Evolutionary conservation across 2,797 vertebrate species (phyloP), one percentile per base, ranked within the genome.

Genomic region (Urophycis tenuis): DNA sequence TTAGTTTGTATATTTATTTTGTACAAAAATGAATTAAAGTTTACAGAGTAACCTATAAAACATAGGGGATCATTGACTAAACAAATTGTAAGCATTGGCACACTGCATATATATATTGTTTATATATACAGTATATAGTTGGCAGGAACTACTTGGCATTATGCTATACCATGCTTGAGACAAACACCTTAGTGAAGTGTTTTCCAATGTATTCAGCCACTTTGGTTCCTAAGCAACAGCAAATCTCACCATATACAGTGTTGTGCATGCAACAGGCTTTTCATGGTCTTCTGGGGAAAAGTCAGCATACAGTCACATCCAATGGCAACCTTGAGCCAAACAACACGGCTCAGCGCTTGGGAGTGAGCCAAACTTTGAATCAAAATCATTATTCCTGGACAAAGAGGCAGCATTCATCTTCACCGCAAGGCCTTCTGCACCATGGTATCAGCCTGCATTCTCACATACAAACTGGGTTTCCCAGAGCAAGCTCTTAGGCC

Each of bases 141-240:
- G 60, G 60, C 60, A 67, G 60, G 25, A 67, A 8, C 60, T 29
- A 29, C 25, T 67, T 67, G 60, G 60, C 25, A 29, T 29, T 29
- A 67, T 29, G 60, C 60, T 15, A 29, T 29, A n/a, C 60, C 77
- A 74, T 71, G 32, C 80, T 75, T 33, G 75, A 74, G 36, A 80
- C 73, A 81, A 79, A 86, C 83, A 88, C 91, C 91, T 92, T 92
- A 90, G 77, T 84, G 87, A 86, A 86, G 80, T 74, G 53, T 72
- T 39, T 79, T 78, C 80, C 76, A 73, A 87, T 81, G 83, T 79
- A 84, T 86, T 72, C 84, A 92, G 89, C 89, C 89, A 84, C 80
- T 82, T 41, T 75, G 87, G 93, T 94, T 93, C 82, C 94, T 91
- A 92, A 92, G 93, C 93, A 94, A 94, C 93, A 93, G 87, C 92